Percentiles rank a stretch among this genome's conserved stretches.
Conservation (phyloP, 2,797 vertebrate species). For the Decapterus maruadsi region DNA sequence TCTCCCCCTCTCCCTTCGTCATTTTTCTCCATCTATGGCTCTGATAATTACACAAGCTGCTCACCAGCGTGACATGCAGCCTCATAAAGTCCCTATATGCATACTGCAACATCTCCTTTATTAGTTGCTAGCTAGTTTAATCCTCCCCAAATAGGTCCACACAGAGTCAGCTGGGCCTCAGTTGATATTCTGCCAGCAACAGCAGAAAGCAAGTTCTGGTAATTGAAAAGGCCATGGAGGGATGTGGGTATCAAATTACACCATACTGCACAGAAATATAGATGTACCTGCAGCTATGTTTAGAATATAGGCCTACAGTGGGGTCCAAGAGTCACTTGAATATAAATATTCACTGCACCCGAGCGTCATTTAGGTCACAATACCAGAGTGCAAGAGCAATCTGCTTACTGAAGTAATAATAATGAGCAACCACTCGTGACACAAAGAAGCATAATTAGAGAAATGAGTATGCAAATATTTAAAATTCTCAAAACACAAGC, state of each 20-base stretch:
- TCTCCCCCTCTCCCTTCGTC: background rate
- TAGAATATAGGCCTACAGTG: constrained; percentile 51
- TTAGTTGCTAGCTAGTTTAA: constrained; percentile 73
- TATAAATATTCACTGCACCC: background rate
- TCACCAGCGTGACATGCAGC: constrained; percentile 66
- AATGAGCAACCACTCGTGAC: constrained; percentile 48
- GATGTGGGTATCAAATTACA: constrained; percentile 40
- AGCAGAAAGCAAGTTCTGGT: constrained; percentile 75
- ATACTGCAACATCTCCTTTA: constrained; percentile 72
- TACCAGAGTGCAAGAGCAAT: constrained; percentile 22
- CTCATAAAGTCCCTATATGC: constrained; percentile 67
- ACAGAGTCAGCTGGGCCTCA: constrained; percentile 55
- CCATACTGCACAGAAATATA: constrained; percentile 33
- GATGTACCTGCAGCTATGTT: constrained; percentile 45
- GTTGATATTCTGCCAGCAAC: constrained; percentile 66
- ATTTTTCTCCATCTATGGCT: constrained; percentile 33
- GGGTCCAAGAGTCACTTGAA: background rate
- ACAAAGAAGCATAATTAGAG: background rate
- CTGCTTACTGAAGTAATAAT: constrained; percentile 26
- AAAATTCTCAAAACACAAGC: background rate
- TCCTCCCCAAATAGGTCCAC: constrained; percentile 69
- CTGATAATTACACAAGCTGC: constrained; percentile 72
- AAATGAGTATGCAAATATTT: background rate
- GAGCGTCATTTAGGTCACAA: background rate
- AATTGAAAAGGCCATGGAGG: constrained; percentile 73